These are phyloP conservation scores for Cephalopachus bancanus DNA, from an alignment of 2,797 vertebrate species.

Conservation along the genomic window DNA sequence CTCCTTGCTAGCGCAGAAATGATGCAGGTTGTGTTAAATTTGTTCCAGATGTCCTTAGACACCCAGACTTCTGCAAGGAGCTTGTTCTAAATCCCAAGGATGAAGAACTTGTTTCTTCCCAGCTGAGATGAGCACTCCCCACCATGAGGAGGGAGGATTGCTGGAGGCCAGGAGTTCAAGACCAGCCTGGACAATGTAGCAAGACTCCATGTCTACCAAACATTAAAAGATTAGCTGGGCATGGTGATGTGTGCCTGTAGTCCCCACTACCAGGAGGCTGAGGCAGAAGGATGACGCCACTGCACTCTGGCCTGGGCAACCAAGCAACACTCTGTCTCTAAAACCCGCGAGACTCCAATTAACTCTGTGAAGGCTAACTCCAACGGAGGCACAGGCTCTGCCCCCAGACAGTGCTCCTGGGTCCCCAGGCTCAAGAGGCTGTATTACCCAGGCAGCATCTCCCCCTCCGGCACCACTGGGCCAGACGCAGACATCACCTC, in stretches of 20 bases:
- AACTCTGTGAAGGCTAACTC: neutral
- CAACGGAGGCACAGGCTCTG: rapidly evolving
- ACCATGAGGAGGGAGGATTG: neutral
- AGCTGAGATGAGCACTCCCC: rapidly evolving
- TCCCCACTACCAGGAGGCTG: no score
- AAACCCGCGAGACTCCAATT: rapidly evolving
- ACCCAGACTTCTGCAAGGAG: neutral
- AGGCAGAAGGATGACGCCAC: no score
- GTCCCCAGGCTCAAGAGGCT: rapidly evolving
- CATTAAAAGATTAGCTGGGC: no score
- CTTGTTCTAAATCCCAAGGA: neutral
- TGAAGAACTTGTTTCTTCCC: neutral
- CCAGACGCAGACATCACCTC: rapidly evolving
- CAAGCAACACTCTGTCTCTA: no score
- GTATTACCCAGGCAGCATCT: rapidly evolving
- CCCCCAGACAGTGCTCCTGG: neutral
- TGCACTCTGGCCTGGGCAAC: no score
- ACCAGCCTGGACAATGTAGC: no score
- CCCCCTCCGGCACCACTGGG: neutral
- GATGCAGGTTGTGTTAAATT: rapidly evolving
- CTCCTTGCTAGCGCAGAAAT: no score
- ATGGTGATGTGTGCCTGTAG: no score
- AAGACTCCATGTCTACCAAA: no score
- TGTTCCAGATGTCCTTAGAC: neutral
- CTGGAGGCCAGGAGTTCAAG: no score